Base-by-base conservation (phyloP, 2,888 invertebrate species). In the Volucella inflata region DNA sequence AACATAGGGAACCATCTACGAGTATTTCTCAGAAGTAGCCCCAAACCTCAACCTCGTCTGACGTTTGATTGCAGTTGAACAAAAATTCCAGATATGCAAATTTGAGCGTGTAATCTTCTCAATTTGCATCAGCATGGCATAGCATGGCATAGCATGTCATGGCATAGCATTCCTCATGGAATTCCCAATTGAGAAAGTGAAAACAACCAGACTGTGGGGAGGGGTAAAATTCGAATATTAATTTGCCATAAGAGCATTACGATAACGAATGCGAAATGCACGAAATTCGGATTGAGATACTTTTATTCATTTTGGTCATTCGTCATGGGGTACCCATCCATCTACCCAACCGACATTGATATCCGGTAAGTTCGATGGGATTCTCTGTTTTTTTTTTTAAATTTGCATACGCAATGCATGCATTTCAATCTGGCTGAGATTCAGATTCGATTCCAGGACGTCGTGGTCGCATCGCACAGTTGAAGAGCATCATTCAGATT, bases 21-120 rank as follows among this genome's bases (percentile, higher is more conserved):
- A n/a, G n/a, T 36, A 51, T 44, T 65, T 17, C 38, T 14, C 62
- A 38, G 65, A 46, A 40, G 10, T 50, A 57, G 46, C 67, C 8
- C 16, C 50, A 50, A 17, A 16, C 9, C 9, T 30, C 50, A 16
- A 10, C 42, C 9, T 38, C 21, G 17, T 11, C 36, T 16, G 16
- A 8, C 2, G 17, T 38, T 46, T 70, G 62, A 70, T 77, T 77
- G 68, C 68, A 68, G 67, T 67, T 50, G 59, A 67, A 59, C 76
- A 68, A 51, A 77, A 68, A 60, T 70, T 16, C 36, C 74, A 79
- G 65, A 70, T 70, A 84, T 84, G 79, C 70, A 84, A 74, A 84
- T 79, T 40, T 42, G 53, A n/a, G 46, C 59, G 30, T 46, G 68
- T 79, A 75, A 79, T 83, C 55, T 46, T 42, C 67, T 64, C 62